A percentile compares a stretch with the other conserved stretches of the same genome.
Conservation (phyloP, 2,888 invertebrate species). For the Caenorhabditis drosophilae region DNA sequence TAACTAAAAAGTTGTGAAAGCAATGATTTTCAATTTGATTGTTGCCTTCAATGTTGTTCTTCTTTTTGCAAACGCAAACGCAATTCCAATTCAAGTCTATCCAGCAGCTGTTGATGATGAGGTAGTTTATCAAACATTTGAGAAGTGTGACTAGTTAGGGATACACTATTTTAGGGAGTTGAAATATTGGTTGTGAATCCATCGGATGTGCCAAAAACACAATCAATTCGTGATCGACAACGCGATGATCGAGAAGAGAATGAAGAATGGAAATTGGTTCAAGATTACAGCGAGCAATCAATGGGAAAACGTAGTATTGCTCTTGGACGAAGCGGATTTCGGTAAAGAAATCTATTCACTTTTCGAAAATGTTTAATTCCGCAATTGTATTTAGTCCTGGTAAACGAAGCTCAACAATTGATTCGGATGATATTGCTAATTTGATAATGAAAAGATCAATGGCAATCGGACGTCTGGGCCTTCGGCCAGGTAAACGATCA, state of each 20-base stretch:
- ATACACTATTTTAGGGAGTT: slow-evolving; percentile 8
- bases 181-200: slow-evolving; percentile 16
- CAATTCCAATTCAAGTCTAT: not conserved
- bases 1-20: too few relatives aligned
- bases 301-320: slow-evolving; percentile 62
- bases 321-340: slow-evolving; percentile 61
- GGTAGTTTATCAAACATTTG: too few relatives aligned
- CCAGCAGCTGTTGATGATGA: not conserved
- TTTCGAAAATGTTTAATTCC: not conserved
- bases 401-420: slow-evolving; percentile 27
- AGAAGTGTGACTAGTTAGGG: too few relatives aligned
- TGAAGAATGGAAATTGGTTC: slow-evolving; percentile 27
- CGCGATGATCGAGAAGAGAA: too few relatives aligned
- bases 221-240: not conserved
- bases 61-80: too few relatives aligned
- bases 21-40: too few relatives aligned
- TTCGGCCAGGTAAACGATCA: slow-evolving; percentile 59
- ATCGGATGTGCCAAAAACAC: not conserved
- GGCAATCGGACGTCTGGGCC: slow-evolving; percentile 60
- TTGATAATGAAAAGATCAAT: slow-evolving; percentile 52
- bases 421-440: not conserved
- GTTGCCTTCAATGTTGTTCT: too few relatives aligned
- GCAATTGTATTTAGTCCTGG: slow-evolving; percentile 16
- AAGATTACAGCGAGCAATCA: slow-evolving; percentile 21
- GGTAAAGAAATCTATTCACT: slow-evolving; percentile 17